phyloP scores from a whole-genome alignment of 2,888 invertebrate species.

The Vanessa cardui region DNA sequence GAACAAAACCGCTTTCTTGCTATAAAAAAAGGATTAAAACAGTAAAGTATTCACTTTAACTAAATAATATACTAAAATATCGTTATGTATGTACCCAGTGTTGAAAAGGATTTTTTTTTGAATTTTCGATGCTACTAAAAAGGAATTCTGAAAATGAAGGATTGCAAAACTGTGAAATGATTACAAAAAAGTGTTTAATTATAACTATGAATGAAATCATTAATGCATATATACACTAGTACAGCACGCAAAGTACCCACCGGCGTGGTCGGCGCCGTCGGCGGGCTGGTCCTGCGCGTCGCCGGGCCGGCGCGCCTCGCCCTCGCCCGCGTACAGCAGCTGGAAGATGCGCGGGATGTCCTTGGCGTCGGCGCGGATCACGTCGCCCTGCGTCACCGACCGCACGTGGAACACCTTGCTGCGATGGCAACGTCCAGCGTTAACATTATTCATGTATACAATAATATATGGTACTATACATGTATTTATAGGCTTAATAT shows the following conservation, averaged over 20 bases:
- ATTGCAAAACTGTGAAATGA: too few relatives aligned
- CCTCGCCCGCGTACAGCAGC: conserved; percentile 98
- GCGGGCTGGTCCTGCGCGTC: conserved; percentile 82
- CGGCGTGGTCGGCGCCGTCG: conserved; percentile 65
- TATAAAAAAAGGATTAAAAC: not conserved
- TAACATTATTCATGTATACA: not conserved
- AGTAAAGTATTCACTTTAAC: not conserved
- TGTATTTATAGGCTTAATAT: not conserved
- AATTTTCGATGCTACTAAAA: too few relatives aligned
- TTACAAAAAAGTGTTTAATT: too few relatives aligned
- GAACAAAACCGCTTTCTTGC: not conserved
- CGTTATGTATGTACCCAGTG: too few relatives aligned
- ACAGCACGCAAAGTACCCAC: conserved; percentile 42
- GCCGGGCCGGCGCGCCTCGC: conserved; percentile 92
- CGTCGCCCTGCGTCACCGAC: conserved; percentile 99
- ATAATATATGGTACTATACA: not conserved
- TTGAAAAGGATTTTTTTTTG: too few relatives aligned
- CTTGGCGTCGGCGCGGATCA: conserved; percentile 98
- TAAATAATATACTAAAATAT: too few relatives aligned
- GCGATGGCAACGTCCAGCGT: conserved; percentile 39
- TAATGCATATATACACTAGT: too few relatives aligned
- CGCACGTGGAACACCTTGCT: conserved; percentile 99
- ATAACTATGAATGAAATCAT: not conserved
- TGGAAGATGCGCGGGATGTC: conserved; percentile 99
- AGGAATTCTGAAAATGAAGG: too few relatives aligned